Base-by-base conservation (phyloP, 2,888 invertebrate genomes). In the Lasiommata megera region DNA sequence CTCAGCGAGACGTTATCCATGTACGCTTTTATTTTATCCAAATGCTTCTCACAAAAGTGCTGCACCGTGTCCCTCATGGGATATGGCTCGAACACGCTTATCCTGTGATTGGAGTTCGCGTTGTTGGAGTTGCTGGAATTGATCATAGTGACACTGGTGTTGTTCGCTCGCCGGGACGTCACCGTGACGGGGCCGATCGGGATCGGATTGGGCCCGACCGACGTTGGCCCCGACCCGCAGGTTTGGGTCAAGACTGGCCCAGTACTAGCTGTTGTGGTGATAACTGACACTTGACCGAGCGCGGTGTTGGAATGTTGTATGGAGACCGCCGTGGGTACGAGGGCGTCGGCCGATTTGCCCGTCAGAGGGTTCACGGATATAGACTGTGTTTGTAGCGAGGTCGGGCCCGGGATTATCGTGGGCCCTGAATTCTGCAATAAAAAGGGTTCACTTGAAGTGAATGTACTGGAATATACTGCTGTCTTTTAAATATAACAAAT, bases 31-130 rank as follows among this genome's bases (percentile, higher is more conserved):
- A 98, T 98, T 79, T 97, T 98, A 67, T 96, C 95, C 65, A 97
- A 87, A 77, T 98, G 97, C 81, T 98, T 98, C 82, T 98, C 98
- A 83, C 98, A 98, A 84, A 98, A 98, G 82, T 98, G 97, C 75
- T 97, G 97, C 38, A 98, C 97, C 0, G 96, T 96, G 78, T 97
- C 96, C 18, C 96, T 82, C 96, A 96, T 96, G n/a, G 96, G 96
- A 72, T 95, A 96, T 3, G 97, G 96, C 82, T 97, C 96, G 82
- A 96, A 96, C 52, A 96, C 96, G 75, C 95, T 95, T 82, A 96
- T 96, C 60, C 96, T 91, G 52, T 86, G 85, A 60, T 82, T 84
- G 53, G 84, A 73, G 82, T 93, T 91, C 62, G 88, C 73, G 40
- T 68, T 65, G 48, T 63, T 67, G 2, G 88, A 74, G 50, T 68